A percentile compares a stretch with the other conserved stretches of the same genome.
phyloP scores from a whole-genome alignment of 2,113 vertebrate genomes.

The Probosciger aterrimus region DNA sequence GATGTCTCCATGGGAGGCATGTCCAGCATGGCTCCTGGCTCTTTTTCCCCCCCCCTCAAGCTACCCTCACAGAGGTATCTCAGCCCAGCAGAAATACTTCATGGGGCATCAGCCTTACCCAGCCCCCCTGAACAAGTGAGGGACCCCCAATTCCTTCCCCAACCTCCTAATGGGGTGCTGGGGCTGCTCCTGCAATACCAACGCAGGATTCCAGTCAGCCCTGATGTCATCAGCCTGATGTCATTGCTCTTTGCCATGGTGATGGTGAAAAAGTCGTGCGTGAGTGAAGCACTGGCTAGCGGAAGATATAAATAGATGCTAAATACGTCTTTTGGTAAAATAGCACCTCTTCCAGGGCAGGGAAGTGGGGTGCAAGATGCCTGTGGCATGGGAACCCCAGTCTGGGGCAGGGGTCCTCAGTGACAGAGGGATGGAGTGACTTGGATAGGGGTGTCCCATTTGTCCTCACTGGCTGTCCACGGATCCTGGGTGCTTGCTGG shows the following conservation, averaged over 20 bases:
- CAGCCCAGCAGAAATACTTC: not conserved
- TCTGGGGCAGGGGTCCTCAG: not conserved
- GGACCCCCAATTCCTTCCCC: not conserved
- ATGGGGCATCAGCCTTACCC: not conserved
- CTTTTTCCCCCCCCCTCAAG: not conserved
- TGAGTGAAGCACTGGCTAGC: not conserved
- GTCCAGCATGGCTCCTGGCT: not conserved
- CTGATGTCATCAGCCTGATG: not conserved
- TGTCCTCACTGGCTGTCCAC: not conserved
- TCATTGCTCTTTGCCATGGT: not conserved
- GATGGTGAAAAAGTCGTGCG: not conserved
- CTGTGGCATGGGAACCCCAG: not conserved
- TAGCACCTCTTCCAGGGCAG: not conserved
- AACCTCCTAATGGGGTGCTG: not conserved
- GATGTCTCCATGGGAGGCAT: not conserved
- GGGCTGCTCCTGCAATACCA: not conserved
- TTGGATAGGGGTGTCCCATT: not conserved
- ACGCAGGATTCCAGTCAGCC: not conserved
- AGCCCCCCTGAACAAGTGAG: not conserved
- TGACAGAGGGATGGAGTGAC: not conserved
- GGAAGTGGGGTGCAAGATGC: not conserved
- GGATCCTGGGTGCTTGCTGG: fast-evolving
- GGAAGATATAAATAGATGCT: not conserved
- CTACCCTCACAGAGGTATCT: not conserved
- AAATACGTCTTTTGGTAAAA: not conserved